phyloP scores from a whole-genome alignment of 2,113 vertebrate genomes.

The Oreochromis tanganicae region DNA sequence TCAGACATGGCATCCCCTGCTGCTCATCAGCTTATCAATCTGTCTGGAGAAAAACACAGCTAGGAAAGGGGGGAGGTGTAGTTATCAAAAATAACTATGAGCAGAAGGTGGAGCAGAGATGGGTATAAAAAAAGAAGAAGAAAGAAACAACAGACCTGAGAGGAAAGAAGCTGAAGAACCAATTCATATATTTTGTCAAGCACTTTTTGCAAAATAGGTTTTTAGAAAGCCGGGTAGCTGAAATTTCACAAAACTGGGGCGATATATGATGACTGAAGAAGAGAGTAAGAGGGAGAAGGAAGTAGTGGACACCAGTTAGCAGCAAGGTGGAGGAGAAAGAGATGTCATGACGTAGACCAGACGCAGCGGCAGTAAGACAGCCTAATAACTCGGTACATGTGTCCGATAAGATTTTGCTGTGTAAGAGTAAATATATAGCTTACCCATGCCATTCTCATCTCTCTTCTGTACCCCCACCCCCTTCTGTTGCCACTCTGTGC shows the following conservation, averaged over 20 bases:
- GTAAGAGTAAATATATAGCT: conserved; percentile 11
- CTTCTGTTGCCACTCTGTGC: conserved; percentile 76
- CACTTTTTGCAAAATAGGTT: not conserved
- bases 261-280: not conserved
- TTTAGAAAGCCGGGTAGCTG: not conserved
- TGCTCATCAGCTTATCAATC: conserved; percentile 14
- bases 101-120: not conserved
- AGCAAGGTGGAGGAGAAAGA: not conserved
- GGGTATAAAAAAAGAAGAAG: not conserved
- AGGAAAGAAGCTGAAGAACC: not conserved
- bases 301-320: not conserved
- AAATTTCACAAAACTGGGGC: not conserved
- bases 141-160: not conserved
- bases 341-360: not conserved
- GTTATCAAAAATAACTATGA: not conserved
- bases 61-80: not conserved
- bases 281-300: not conserved
- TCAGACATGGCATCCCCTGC: conserved; percentile 31
- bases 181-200: not conserved
- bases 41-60: not conserved
- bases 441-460: not conserved
- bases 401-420: conserved; percentile 13
- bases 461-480: not conserved
- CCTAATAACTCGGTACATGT: not conserved
- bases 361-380: not conserved